Evolutionary conservation across 2,113 vertebrate genomes (phyloP).

Genomic region (cattle (Bos taurus)): DNA sequence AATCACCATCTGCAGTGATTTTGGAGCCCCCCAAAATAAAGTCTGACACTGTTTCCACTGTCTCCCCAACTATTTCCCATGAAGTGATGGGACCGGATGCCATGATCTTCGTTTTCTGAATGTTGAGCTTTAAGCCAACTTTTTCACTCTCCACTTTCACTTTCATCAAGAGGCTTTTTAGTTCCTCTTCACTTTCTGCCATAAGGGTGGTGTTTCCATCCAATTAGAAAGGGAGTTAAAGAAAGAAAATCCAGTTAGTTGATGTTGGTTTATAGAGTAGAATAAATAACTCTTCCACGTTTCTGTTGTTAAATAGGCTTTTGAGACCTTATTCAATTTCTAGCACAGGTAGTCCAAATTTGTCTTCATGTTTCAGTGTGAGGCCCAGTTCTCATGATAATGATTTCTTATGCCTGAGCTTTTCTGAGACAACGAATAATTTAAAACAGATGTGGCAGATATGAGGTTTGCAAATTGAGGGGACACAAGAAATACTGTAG

Average conservation of each 20-base stretch:
- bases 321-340: background rate
- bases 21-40: too few species aligned
- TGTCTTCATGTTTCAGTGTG: background rate
- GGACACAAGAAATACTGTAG: background rate
- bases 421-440: background rate
- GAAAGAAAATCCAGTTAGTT: background rate
- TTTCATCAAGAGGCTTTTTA: too few species aligned
- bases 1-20: too few species aligned
- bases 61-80: too few species aligned
- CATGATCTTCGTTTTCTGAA: too few species aligned
- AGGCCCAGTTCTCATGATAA: background rate
- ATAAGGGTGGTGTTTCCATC: background rate
- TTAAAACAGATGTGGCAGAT: background rate
- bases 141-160: too few species aligned
- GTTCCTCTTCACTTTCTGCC: too few species aligned
- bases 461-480: background rate
- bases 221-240: background rate
- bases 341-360: background rate
- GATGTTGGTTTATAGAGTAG: background rate
- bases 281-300: background rate
- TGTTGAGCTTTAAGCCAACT: too few species aligned
- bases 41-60: too few species aligned
- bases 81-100: too few species aligned
- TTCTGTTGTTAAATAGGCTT: background rate
- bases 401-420: background rate